Conservation (phyloP, 92 coral and sea anemone species). For the Nematostella vectensis region DNA sequence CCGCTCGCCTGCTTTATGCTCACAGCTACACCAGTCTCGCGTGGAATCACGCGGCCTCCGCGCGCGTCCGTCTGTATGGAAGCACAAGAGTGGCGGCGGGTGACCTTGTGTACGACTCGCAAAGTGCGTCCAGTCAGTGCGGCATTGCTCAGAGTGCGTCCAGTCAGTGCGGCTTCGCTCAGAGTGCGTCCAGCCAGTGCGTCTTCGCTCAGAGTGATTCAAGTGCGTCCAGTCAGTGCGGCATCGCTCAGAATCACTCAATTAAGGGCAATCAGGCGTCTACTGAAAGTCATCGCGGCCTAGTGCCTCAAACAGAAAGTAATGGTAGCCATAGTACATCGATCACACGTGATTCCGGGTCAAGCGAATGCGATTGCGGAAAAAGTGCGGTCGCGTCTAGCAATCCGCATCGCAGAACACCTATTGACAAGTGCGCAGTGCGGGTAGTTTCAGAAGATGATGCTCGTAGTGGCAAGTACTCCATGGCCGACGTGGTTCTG, state of each 20-base stretch:
- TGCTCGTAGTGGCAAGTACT: slow-evolving; percentile 25
- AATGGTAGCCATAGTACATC: background rate
- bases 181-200: background rate
- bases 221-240: background rate
- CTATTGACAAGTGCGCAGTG: slow-evolving; percentile 21
- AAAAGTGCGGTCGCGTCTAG: background rate
- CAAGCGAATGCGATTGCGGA: background rate
- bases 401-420: slow-evolving; percentile 5
- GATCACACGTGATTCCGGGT: background rate
- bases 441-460: slow-evolving; percentile 27
- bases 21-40: slow-evolving; percentile 74
- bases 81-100: slow-evolving; percentile 35
- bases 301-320: too few species aligned
- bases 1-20: slow-evolving; percentile 63
- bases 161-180: background rate
- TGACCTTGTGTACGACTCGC: slow-evolving; percentile 45
- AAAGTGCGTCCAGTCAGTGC: slow-evolving; percentile 3
- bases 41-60: slow-evolving; percentile 71
- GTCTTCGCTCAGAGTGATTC: background rate
- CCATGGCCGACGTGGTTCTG: slow-evolving; percentile 58
- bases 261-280: too few species aligned
- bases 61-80: slow-evolving; percentile 34
- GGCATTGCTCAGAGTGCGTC: slow-evolving; percentile 12
- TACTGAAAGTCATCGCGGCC: background rate
- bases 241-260: too few species aligned